phyloP scores from a whole-genome alignment of 2,113 vertebrate species.

The Brachypteracias leptosomus region DNA sequence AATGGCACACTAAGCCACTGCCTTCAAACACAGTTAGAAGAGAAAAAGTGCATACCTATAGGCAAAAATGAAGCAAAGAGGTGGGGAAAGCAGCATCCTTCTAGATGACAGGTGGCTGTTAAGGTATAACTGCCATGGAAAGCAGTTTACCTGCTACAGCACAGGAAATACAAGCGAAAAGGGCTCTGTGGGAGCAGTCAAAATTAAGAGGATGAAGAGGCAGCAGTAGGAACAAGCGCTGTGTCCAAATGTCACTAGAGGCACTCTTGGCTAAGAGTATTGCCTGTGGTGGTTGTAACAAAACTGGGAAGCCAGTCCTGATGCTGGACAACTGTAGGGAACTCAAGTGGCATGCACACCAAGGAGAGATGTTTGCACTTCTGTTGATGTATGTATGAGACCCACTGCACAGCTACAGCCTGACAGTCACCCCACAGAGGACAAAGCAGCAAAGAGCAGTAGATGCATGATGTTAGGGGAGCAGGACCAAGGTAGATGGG shows the following conservation, averaged over 20 bases:
- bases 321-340: too few relatives aligned
- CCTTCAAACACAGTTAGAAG: not conserved
- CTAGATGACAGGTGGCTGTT: not conserved
- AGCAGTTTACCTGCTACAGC: not conserved
- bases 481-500: not conserved
- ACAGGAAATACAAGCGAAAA: not conserved
- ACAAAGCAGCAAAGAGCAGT: not conserved
- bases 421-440: not conserved
- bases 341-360: too few relatives aligned
- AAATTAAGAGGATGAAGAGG: not conserved
- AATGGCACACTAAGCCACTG: not conserved
- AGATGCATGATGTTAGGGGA: not conserved
- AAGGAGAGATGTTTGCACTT: too few relatives aligned
- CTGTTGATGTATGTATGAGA: not conserved
- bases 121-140: not conserved
- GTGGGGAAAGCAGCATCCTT: not conserved
- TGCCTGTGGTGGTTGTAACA: not conserved
- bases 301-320: not conserved
- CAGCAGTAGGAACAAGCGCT: not conserved
- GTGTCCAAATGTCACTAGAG: not conserved
- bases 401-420: not conserved
- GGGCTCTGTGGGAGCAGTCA: not conserved
- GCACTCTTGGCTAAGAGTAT: not conserved
- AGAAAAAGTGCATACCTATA: too few relatives aligned
- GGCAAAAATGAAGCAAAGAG: not conserved